Conservation (phyloP, 2,797 vertebrate genomes). For the Ptychobarbus kaznakovi region DNA sequence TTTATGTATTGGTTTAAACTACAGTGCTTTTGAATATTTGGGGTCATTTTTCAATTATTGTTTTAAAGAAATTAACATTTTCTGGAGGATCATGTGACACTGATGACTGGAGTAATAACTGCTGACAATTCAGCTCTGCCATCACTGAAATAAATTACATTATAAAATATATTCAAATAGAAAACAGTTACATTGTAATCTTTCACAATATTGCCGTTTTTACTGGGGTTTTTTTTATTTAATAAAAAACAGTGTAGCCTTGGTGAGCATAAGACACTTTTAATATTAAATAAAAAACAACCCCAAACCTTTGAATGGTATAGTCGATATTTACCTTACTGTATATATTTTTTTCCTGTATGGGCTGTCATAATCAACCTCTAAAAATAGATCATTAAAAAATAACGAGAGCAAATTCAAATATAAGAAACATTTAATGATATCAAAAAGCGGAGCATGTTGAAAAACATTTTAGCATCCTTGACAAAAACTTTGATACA, state of each 20-base stretch:
- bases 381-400: neutral
- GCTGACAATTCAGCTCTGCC: neutral
- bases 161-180: neutral
- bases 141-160: neutral
- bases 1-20: too few species aligned
- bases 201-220: neutral
- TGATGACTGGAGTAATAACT: neutral
- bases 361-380: neutral
- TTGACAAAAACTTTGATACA: neutral
- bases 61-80: too few species aligned
- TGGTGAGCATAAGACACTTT: neutral
- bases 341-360: neutral
- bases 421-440: constrained; percentile 46
- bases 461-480: constrained; percentile 29
- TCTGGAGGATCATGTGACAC: neutral
- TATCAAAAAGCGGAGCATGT: constrained; percentile 29
- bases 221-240: neutral
- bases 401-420: neutral
- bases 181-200: neutral
- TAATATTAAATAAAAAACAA: neutral
- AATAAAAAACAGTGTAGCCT: neutral
- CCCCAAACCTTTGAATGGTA: neutral
- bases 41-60: too few species aligned
- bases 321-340: neutral
- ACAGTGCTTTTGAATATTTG: neutral